Conservation (phyloP, 2,797 vertebrate species). For the Nasua narica region DNA sequence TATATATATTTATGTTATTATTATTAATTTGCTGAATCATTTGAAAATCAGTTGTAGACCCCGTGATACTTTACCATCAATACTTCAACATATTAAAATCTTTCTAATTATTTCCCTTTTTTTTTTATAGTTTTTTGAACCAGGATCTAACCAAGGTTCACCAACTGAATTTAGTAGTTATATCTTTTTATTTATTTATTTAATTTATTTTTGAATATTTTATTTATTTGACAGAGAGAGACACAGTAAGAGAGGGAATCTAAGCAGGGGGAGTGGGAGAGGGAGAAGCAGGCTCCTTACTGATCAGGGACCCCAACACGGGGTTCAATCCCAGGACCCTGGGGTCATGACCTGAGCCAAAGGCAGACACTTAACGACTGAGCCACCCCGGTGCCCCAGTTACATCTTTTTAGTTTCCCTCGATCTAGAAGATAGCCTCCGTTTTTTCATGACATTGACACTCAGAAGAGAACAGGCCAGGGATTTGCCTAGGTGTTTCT, state of each 20-base stretch:
- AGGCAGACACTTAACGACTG: too few relatives aligned
- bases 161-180: slow-evolving; percentile 20
- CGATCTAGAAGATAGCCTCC: background rate
- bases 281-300: too few relatives aligned
- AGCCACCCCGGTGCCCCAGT: too few relatives aligned
- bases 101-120: background rate
- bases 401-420: background rate
- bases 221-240: too few relatives aligned
- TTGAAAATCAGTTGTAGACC: slow-evolving; percentile 10
- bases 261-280: too few relatives aligned
- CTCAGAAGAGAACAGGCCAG: background rate
- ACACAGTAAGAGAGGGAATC: too few relatives aligned
- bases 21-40: background rate
- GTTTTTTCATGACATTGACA: background rate
- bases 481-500: background rate
- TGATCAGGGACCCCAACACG: too few relatives aligned
- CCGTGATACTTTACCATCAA: background rate
- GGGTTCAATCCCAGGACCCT: too few relatives aligned
- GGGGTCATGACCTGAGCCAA: too few relatives aligned
- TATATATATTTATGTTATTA: background rate
- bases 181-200: background rate
- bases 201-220: too few relatives aligned
- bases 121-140: background rate
- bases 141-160: background rate
- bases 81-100: background rate